Conservation (phyloP, 2,888 invertebrate species). For the Tenthredo distinguenda region DNA sequence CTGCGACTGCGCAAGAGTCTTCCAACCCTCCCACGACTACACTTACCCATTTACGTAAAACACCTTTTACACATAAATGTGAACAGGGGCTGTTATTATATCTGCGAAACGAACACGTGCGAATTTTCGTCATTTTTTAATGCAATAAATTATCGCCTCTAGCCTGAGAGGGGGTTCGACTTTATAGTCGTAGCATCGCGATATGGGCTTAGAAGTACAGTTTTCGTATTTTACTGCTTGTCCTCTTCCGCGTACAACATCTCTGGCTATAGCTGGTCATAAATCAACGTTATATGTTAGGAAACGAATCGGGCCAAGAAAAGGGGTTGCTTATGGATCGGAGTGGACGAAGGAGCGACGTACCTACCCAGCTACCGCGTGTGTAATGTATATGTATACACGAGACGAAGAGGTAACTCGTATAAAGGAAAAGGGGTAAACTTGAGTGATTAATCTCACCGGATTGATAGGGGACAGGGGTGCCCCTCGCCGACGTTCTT, state of each 20-base stretch:
- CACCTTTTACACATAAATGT: neutral
- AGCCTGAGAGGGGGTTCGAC: neutral
- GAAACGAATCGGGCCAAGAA: conserved; percentile 64
- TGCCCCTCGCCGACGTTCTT: conserved; percentile 3
- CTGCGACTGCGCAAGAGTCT: conserved; percentile 19
- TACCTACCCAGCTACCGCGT: conserved; percentile 41
- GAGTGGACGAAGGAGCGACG: conserved; percentile 67
- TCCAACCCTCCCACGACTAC: conserved; percentile 30
- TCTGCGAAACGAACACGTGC: neutral
- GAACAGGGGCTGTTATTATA: neutral
- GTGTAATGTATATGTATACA: conserved; percentile 25
- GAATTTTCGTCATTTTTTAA: neutral
- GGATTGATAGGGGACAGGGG: conserved; percentile 71
- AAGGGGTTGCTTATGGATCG: conserved; percentile 69
- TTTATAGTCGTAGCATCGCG: neutral
- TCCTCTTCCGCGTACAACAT: neutral
- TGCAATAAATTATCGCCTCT: neutral
- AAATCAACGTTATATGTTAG: conserved; percentile 69
- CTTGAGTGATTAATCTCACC: conserved; percentile 75
- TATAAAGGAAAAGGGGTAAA: conserved; percentile 65
- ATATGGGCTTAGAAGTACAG: neutral
- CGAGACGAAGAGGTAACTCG: neutral
- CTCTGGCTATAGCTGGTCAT: conserved; percentile 59
- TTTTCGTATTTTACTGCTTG: neutral
- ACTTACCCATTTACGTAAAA: neutral